Conservation (phyloP, 2,113 vertebrate species). For the Hydrolagus affinis region DNA sequence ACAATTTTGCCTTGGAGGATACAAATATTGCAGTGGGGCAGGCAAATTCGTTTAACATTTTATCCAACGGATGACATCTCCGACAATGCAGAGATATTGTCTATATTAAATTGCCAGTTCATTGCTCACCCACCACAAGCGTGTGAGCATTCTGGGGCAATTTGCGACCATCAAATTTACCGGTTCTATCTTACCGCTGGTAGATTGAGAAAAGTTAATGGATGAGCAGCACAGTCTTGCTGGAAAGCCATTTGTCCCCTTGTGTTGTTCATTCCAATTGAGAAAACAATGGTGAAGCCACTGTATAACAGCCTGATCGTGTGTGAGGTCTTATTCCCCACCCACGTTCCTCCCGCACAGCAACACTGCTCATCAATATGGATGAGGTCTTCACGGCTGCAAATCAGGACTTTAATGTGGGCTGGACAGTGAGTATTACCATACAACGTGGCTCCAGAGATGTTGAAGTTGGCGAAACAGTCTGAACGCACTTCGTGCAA, state of each 20-base stretch:
- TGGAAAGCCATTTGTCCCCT: background rate
- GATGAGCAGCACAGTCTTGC: background rate
- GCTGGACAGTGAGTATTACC: background rate
- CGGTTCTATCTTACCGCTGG: background rate
- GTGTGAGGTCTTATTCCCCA: background rate
- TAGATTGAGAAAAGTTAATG: background rate
- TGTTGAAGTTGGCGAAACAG: too few species aligned
- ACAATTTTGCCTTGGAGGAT: background rate
- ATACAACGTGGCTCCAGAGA: background rate
- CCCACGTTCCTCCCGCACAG: background rate
- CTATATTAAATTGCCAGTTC: background rate
- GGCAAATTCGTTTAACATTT: background rate
- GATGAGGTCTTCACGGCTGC: background rate
- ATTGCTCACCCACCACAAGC: background rate
- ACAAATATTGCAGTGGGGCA: too few species aligned
- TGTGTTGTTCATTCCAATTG: slow-evolving; percentile 3
- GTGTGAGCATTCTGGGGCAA: background rate
- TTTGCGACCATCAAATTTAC: background rate
- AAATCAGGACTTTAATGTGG: background rate
- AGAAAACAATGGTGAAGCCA: background rate
- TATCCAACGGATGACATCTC: background rate
- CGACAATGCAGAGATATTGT: background rate
- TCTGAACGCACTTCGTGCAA: too few species aligned
- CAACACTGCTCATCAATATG: background rate
- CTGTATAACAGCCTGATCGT: background rate